These are phyloP conservation scores for Neuroterus valhalla DNA, from an alignment of 1,140 invertebrate species.

Conservation along the genomic window DNA sequence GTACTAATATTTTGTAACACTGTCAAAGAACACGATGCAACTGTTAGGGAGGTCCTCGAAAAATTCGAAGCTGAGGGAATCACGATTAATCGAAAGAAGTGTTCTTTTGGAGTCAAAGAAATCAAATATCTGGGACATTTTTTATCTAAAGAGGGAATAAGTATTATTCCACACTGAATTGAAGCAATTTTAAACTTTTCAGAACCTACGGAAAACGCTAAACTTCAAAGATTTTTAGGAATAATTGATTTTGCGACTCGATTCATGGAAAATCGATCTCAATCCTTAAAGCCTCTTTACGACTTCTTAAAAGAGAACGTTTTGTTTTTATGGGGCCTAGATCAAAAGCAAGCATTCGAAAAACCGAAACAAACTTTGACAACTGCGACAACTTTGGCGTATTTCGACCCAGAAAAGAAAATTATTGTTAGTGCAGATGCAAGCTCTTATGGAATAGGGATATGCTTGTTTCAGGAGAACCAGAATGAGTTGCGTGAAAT, in stretches of 20 bases:
- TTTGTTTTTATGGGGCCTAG: slow-evolving; percentile 41
- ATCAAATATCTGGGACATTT: slow-evolving; percentile 50
- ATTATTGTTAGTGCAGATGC: slow-evolving; percentile 63
- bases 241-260: slow-evolving; percentile 31
- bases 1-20: slow-evolving; percentile 52
- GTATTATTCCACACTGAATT: slow-evolving; percentile 55
- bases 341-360: slow-evolving; percentile 41
- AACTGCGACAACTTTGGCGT: slow-evolving; percentile 39
- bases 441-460: slow-evolving; percentile 43
- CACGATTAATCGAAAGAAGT: slow-evolving; percentile 57
- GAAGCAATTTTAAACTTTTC: slow-evolving; percentile 54
- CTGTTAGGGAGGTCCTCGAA: slow-evolving; percentile 50
- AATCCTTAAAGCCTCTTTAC: too few species aligned
- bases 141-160: slow-evolving; percentile 54
- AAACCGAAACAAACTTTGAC: slow-evolving; percentile 43
- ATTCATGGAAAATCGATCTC: too few species aligned
- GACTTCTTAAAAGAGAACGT: slow-evolving; percentile 39
- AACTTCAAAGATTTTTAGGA: slow-evolving; percentile 24
- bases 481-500: slow-evolving; percentile 42
- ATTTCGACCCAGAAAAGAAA: slow-evolving; percentile 50
- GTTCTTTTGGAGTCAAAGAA: slow-evolving; percentile 49
- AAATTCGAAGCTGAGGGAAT: slow-evolving; percentile 49
- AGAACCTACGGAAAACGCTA: slow-evolving; percentile 28
- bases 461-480: slow-evolving; percentile 40
- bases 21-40: slow-evolving; percentile 52